Base-by-base conservation (phyloP, 2,888 invertebrate genomes). In the Noctua fimbriata region DNA sequence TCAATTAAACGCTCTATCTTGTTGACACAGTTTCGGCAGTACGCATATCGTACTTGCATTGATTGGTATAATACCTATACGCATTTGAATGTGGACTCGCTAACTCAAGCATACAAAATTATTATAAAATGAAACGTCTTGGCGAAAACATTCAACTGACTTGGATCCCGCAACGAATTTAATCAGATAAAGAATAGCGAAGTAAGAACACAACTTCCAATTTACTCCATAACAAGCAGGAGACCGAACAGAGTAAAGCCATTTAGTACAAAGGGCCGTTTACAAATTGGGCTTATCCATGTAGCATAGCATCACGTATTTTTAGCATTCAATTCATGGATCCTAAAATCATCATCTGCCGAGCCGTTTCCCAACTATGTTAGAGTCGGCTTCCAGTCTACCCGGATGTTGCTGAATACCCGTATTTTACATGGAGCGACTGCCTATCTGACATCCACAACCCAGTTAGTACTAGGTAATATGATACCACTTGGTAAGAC, bases 21-120 rank as follows among this genome's bases (percentile, higher is more conserved):
- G 16, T 52, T 32, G 85, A 81, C 86, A 85, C 72, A 75, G 24
- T 71, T 81, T 28, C 58, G 10, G 49, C 47, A 5, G 16, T 28
- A 49, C 69, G 69, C 47, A 41, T 28, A 9, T n/a, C 65, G 69
- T 41, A 65, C 83, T 32, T 52, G 52, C 75, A 47, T 75, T 76
- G 28, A 76, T 82, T 73, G 55, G 36, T 55, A 6, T 36, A 24
- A 36, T 24, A 36, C 36, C 36, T 36, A 55, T 7, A 75, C 60
- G 18, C 36, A 52, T 81, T 67, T 73, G 32, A 67, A 52, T 69
- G 28, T 0, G 18, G n/a, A 66, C 32, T 66, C n/a, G 5, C 24
- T 47, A 21, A 12, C 55, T 41, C n/a, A 28, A 21, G 21, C 12
- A 10, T 55, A 55, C 55, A 55, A 55, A 52, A 18, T 49, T 6